phyloP scores from a whole-genome alignment of 1,140 invertebrate species.

The Eueides isabella region DNA sequence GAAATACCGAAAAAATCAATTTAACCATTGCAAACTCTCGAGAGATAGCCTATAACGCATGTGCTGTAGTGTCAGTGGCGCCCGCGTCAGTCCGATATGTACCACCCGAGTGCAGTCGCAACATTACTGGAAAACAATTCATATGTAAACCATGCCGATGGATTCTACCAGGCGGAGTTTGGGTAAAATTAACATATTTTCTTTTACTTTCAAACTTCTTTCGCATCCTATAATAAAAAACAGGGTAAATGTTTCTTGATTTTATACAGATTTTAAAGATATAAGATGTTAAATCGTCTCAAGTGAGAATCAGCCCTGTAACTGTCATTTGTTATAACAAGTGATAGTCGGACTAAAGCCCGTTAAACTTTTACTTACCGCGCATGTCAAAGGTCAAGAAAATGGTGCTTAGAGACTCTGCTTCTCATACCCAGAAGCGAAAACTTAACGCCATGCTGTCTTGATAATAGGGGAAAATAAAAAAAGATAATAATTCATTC shows the following conservation, averaged over 20 bases:
- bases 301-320: no score
- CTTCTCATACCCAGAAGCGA: no score
- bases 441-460: no score
- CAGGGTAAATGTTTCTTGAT: not conserved
- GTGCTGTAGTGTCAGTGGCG: conserved; percentile 31
- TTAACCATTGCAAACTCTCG: conserved; percentile 37
- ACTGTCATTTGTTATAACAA: no score
- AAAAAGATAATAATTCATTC: no score
- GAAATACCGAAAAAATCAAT: conserved; percentile 19
- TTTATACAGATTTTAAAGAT: no score
- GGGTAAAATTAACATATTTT: conserved; percentile 32
- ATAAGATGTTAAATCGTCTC: no score
- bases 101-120: conserved; percentile 23
- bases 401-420: no score
- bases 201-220: not conserved
- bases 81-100: not conserved
- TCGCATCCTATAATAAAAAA: not conserved
- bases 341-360: no score
- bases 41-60: conserved; percentile 45
- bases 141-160: conserved; percentile 22
- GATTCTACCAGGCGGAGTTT: conserved; percentile 20
- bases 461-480: no score
- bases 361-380: no score
- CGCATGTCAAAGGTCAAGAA: no score
- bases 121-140: not conserved